Evolutionary conservation across 2,888 invertebrate species (phyloP).

Genomic region (Hypolimnas misippus): DNA sequence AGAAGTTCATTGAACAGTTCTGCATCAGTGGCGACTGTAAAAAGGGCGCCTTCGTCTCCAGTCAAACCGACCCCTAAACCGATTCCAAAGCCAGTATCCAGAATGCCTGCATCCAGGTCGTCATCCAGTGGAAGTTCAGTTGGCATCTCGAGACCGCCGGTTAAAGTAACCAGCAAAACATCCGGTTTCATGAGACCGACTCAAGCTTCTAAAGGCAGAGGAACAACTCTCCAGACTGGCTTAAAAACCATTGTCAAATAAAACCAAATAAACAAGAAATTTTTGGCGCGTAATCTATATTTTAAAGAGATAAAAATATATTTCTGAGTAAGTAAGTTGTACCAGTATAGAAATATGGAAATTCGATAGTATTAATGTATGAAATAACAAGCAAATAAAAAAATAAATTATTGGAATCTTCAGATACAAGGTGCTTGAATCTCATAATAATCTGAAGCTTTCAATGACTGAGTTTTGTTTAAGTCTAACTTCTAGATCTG

Average conservation of each 20-base stretch:
- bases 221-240: constrained; percentile 54
- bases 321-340: constrained; percentile 30
- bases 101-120: constrained; percentile 77
- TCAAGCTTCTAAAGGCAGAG: constrained; percentile 91
- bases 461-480: constrained; percentile 76
- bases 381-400: constrained; percentile 38
- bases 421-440: constrained; percentile 77
- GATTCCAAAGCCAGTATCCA: constrained; percentile 72
- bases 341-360: constrained; percentile 28
- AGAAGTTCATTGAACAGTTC: constrained; percentile 93
- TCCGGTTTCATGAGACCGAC: constrained; percentile 94
- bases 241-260: constrained; percentile 67
- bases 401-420: constrained; percentile 75
- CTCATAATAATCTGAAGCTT: constrained; percentile 78
- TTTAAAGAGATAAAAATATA: constrained; percentile 29
- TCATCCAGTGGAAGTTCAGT: constrained; percentile 79
- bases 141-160: constrained; percentile 74
- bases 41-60: constrained; percentile 86
- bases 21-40: constrained; percentile 91
- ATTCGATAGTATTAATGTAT: constrained; percentile 44
- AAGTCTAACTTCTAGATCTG: constrained; percentile 65
- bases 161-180: constrained; percentile 66
- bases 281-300: constrained; percentile 22
- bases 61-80: constrained; percentile 75
- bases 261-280: constrained; percentile 36